These are phyloP conservation scores for Polypedilum vanderplanki DNA, from an alignment of 1,140 invertebrate genomes.

Conservation along the genomic window DNA sequence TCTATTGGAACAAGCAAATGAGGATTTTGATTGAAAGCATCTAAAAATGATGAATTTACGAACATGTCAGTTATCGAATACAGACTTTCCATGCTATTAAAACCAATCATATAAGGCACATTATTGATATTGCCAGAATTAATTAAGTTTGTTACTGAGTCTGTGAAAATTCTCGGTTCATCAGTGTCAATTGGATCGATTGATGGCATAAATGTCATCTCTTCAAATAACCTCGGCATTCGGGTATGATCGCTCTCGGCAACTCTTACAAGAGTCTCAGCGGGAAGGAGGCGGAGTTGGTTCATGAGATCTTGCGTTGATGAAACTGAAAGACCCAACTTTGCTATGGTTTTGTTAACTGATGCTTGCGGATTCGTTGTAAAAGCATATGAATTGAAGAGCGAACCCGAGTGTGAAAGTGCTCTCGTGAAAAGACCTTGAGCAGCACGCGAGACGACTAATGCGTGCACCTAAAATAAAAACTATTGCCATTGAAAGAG, in stretches of 20 bases:
- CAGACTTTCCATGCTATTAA: conserved; percentile 28
- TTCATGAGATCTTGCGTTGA: conserved; percentile 40
- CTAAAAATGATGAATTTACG: neutral
- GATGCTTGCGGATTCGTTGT: conserved; percentile 43
- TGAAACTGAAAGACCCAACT: conserved; percentile 40
- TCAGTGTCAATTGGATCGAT: neutral
- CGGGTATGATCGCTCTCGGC: conserved; percentile 30
- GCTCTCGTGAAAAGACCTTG: conserved; percentile 53
- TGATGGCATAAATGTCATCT: conserved; percentile 26
- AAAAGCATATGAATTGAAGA: conserved; percentile 52
- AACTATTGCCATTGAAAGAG: neutral
- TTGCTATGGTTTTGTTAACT: conserved; percentile 39
- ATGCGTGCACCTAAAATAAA: conserved; percentile 38
- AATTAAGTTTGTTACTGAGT: conserved; percentile 31
- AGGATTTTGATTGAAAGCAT: conserved; percentile 21
- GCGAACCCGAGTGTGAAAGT: conserved; percentile 59
- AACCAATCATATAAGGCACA: conserved; percentile 33
- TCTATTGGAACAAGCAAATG: conserved; percentile 20
- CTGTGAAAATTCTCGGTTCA: conserved; percentile 30
- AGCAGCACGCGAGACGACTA: conserved; percentile 48
- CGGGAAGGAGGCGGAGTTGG: conserved; percentile 40
- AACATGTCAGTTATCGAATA: conserved; percentile 7
- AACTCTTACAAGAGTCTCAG: conserved; percentile 41
- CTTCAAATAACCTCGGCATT: neutral
- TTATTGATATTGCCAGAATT: conserved; percentile 31